Evolutionary conservation across 2,888 invertebrate genomes (phyloP), one percentile per base, ranked within the genome.

Genomic region (Blastobasis adustella): DNA sequence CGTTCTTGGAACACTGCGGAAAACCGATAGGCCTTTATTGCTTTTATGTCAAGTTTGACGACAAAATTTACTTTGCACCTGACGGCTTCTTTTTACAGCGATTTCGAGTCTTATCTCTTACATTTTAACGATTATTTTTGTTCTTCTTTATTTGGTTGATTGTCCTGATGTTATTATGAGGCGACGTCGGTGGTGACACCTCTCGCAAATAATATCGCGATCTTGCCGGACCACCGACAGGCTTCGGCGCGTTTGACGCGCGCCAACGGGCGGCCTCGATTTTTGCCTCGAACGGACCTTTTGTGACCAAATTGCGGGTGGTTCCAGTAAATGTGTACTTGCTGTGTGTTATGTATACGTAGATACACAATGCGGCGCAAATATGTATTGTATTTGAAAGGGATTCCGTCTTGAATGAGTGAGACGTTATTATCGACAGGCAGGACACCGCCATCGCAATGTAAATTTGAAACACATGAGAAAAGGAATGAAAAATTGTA

Each of bases 21-120:
- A 83, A 82, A 81, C 72, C 76, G 79, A 81, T 78, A 83, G 76
- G 79, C 71, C 71, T 73, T 77, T 76, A 79, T 64, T 73, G 67
- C 65, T 66, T 68, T 67, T 67, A 45, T 51, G 52, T 54, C 49
- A 54, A 54, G 67, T 62, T 63, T 65, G 67, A 61, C 23, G 62
- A 57, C 54, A 54, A 61, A 51, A 49, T 53, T 51, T 53, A 36
- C 8, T 54, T 52, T 62, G 50, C 59, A 37, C 50, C 10, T 51
- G 39, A 52, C 49, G 41, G 49, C 48, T 53, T n/a, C 36, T 49
- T 37, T 38, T 39, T 49, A 9, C 45, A 51, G 54, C 47, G 5
- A 66, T 55, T 54, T 55, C 60, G 39, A 48, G 50, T 58, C 54
- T 54, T 70, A 66, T 50, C 8, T 49, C 23, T 37, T 46, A 6